Percentiles rank a stretch among this genome's conserved stretches.
phyloP scores from a whole-genome alignment of 2,797 vertebrate species.

The Neosilurus mollespiculum region DNA sequence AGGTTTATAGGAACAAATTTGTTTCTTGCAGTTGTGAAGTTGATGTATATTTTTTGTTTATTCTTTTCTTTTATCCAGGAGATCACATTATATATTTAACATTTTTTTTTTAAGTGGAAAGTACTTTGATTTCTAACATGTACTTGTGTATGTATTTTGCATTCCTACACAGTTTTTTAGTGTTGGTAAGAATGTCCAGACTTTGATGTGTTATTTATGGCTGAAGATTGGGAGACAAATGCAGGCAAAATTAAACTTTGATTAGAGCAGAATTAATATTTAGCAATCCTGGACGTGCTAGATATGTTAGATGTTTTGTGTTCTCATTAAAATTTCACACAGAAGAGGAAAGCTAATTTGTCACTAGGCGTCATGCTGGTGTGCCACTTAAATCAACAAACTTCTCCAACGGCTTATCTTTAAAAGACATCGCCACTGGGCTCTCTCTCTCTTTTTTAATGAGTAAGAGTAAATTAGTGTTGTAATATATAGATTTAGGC shows the following conservation, averaged over 20 bases:
- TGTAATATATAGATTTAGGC: not conserved
- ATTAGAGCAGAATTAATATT: constrained; percentile 27
- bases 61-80: not conserved
- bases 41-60: constrained; percentile 51
- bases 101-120: not conserved
- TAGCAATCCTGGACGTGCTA: not conserved
- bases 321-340: constrained; percentile 29
- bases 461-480: not conserved
- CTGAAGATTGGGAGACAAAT: not conserved
- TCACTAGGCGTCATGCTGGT: not conserved
- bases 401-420: not conserved
- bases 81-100: constrained; percentile 1
- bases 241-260: constrained; percentile 20
- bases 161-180: constrained; percentile 1
- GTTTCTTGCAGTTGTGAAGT: not conserved
- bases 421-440: not conserved
- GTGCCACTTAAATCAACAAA: not conserved
- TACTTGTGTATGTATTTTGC: not conserved
- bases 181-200: not conserved
- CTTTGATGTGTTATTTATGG: constrained; percentile 36
- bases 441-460: no score
- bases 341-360: constrained; percentile 8
- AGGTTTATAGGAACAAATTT: constrained; percentile 57
- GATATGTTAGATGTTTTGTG: constrained; percentile 24
- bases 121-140: not conserved